Evolutionary conservation across 2,797 vertebrate genomes (phyloP).

Genomic region (Percopsis omiscomaycus): DNA sequence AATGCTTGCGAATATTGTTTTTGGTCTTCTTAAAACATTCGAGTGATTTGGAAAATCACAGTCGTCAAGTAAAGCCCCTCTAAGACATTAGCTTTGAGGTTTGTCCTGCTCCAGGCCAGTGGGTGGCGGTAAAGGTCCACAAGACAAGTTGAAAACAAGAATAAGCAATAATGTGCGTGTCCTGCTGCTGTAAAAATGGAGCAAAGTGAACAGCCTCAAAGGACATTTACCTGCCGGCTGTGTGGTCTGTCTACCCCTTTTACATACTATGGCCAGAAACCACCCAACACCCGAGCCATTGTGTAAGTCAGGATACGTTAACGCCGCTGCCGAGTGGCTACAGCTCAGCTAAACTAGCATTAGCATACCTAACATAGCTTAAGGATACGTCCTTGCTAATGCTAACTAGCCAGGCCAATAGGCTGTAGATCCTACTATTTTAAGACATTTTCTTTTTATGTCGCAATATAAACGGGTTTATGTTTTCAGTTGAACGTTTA

Average conservation of each 20-base stretch:
- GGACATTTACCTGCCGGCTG: slow-evolving; percentile 81
- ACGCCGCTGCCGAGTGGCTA: background rate
- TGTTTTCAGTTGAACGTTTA: too few species aligned
- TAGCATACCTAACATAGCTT: background rate
- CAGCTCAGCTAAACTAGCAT: slow-evolving; percentile 10
- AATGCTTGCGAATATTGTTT: too few species aligned
- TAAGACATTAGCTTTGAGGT: too few species aligned
- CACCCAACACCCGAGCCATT: slow-evolving; percentile 80
- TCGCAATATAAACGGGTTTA: too few species aligned
- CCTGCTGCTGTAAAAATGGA: slow-evolving; percentile 66
- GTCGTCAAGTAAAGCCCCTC: too few species aligned
- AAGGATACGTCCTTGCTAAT: slow-evolving; percentile 20
- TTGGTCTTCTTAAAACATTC: too few species aligned
- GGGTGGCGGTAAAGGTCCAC: slow-evolving; percentile 46
- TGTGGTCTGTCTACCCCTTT: slow-evolving; percentile 81
- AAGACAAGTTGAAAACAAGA: slow-evolving; percentile 15
- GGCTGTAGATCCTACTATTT: too few species aligned
- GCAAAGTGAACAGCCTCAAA: slow-evolving; percentile 27
- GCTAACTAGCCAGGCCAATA: slow-evolving; percentile 11
- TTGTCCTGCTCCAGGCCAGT: slow-evolving; percentile 36
- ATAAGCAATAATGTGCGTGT: background rate
- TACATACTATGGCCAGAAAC: slow-evolving; percentile 83
- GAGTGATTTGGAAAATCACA: too few species aligned
- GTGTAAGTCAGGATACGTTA: slow-evolving; percentile 76
- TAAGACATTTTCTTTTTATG: too few species aligned